Evolutionary conservation across 2,797 vertebrate species (phyloP), one percentile per base, ranked within the genome.

Genomic region (Rhodeus uyekii): DNA sequence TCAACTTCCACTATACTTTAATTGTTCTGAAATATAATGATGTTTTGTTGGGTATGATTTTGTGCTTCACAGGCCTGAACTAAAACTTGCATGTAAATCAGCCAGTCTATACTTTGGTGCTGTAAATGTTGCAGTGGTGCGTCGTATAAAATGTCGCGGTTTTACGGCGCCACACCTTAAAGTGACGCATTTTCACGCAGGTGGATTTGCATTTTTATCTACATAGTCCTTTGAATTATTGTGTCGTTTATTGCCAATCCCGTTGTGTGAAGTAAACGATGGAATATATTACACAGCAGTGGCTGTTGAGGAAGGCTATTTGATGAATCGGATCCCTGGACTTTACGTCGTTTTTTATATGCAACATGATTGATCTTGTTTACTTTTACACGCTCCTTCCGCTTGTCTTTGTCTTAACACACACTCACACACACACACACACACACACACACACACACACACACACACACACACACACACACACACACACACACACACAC

Each of bases 361-460:
- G 22, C 9, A 38, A 29, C 27, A 48, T 80, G 67, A 80, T 73
- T 63, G 68, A 80, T 63, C 42, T 72, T 80, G 78, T 71, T 80
- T 80, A 72, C 55, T 60, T 44, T 22, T 42, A 22, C 19, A n/a
- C 36, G 14, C 19, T 36, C 53, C 67, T 36, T 58, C 64, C n/a
- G 7, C 6, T 46, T 48, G 8, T 24, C 38, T n/a, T 65, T 78
- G 76, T 67, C 12, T 36, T 18, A 22, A 22, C n/a, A 55, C n/a
- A 24, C 24, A 8, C 22, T 1, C 39, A 18, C 44, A 46, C 44
- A 46, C 44, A 46, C 44, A 46, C 39, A 39, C 34, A 36, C 34
- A 36, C 34, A 36, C 34, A 36, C 34, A 36, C 39, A 39, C 39
- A 39, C 39, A 18, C 53, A 55, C 50, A n/a, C n/a, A 6, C 16